Conservation (phyloP, 1,140 invertebrate genomes). For the Drosophila leontia region DNA sequence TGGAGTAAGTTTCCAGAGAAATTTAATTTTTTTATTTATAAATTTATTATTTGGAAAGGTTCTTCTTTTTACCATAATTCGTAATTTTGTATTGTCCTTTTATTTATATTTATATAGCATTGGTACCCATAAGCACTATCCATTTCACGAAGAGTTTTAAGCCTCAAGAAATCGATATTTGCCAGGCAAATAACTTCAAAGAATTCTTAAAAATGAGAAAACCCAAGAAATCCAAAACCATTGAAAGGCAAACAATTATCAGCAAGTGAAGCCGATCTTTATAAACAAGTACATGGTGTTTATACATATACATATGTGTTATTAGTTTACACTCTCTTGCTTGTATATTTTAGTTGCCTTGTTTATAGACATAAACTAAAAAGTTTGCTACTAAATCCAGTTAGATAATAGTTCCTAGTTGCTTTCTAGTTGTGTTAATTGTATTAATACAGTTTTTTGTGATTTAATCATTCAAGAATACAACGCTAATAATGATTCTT, state of each 20-base stretch:
- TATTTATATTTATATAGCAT: slow-evolving; percentile 41
- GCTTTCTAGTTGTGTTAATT: neutral
- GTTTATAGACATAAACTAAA: neutral
- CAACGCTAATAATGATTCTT: neutral
- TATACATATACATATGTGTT: slow-evolving; percentile 13
- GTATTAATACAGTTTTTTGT: neutral
- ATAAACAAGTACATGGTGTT: slow-evolving; percentile 17
- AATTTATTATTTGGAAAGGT: neutral
- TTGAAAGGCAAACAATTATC: slow-evolving; percentile 7
- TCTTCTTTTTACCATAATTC: neutral
- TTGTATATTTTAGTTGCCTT: slow-evolving; percentile 5
- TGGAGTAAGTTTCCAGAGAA: slow-evolving; percentile 78
- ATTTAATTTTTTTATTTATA: neutral
- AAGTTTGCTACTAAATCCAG: neutral
- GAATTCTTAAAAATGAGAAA: slow-evolving; percentile 17
- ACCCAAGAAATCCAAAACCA: slow-evolving; percentile 7
- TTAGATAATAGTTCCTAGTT: neutral
- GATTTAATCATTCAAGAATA: neutral
- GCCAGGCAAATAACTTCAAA: slow-evolving; percentile 1
- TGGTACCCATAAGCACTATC: slow-evolving; percentile 84
- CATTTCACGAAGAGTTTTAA: slow-evolving; percentile 70
- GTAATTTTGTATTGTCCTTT: neutral
- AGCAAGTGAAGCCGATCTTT: neutral
- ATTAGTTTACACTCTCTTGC: slow-evolving; percentile 2
- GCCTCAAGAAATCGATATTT: slow-evolving; percentile 9